Base-by-base conservation (phyloP, 1,140 invertebrate genomes). In the Scaptodrosophila lebanonensis region DNA sequence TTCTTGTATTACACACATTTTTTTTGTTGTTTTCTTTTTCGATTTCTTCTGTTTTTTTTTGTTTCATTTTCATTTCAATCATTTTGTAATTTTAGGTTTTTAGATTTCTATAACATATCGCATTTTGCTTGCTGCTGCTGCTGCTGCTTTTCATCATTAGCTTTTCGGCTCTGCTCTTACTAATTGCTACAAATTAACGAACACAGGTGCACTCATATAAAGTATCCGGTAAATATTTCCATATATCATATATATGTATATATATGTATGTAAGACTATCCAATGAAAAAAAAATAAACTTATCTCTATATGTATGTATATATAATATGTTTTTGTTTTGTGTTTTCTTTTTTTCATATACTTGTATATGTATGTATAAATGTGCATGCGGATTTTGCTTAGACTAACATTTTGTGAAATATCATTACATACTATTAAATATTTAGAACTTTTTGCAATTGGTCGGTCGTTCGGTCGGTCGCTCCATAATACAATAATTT, bases 401-500 rank as follows among this genome's bases (percentile, higher is more conserved):
- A 25, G 22, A 4, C 22, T 25, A 29, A 42, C 45, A 66, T 44
- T 36, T 54, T 12, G 27, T 22, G 64, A 42, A 51, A 48, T 36
- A 15, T 51, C 36, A n/a, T n/a, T 39, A 39, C 17, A 44, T 42
- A 39, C 44, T 30, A 38, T 42, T 51, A 56, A 44, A 47, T 48
- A 53, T 53, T 20, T 35, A 40, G 54, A 57, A 57, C 58, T 51
- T 32, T 51, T 75, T 54, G 60, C 57, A 82, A 76, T 82, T 82
- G 75, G 76, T 84, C 75, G 75, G 58, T 84, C 75, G 75, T 76
- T 84, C 82, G 82, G 71, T 84, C 82, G 82, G 82, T 84, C 73
- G 59, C 68, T 59, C 38, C 27, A 51, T 60, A 47, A 43, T 27
- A n/a, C 39, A 60, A 51, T 51, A 54, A 62, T 54, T 54, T 25